Percentiles rank a stretch among this genome's conserved stretches.
Conservation (phyloP, 2,113 vertebrate genomes). For the Sclerurus mexicanus region DNA sequence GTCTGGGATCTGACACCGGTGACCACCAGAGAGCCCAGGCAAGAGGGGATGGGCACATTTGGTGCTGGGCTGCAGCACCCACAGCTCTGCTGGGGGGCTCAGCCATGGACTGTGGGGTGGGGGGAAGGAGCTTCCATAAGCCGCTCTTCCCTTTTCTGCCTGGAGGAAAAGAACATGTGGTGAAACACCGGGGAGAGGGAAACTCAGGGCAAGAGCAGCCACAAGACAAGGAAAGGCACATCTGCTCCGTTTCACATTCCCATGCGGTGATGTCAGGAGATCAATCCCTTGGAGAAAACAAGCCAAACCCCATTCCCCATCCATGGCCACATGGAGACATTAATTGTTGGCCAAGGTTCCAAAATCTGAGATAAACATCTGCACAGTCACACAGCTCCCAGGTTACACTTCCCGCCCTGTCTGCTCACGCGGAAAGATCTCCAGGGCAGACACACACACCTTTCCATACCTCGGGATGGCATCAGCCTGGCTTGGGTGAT, state of each 20-base stretch:
- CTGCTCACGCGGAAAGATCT: not conserved
- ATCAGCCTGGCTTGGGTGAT: not conserved
- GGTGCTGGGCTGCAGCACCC: not conserved
- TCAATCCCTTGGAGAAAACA: not conserved
- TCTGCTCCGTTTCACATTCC: not conserved
- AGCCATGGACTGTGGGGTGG: not conserved
- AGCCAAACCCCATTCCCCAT: not conserved
- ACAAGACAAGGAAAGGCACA: rapidly evolving
- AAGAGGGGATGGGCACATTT: not conserved
- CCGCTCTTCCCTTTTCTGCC: not conserved
- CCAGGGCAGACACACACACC: not conserved
- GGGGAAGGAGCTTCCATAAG: not conserved
- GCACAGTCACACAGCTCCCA: not conserved
- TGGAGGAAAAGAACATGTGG: not conserved
- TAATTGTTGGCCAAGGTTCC: not conserved
- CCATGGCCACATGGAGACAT: not conserved
- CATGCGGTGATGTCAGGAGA: not conserved
- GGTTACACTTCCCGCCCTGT: not conserved
- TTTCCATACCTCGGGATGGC: not conserved
- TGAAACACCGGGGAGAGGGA: not conserved
- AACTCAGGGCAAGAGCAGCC: not conserved
- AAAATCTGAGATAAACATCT: not conserved
- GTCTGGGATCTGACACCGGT: rapidly evolving
- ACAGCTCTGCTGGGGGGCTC: not conserved
- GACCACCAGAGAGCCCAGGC: not conserved